Evolutionary conservation across 2,113 vertebrate genomes (phyloP).

Genomic region (Bubo bubo): DNA sequence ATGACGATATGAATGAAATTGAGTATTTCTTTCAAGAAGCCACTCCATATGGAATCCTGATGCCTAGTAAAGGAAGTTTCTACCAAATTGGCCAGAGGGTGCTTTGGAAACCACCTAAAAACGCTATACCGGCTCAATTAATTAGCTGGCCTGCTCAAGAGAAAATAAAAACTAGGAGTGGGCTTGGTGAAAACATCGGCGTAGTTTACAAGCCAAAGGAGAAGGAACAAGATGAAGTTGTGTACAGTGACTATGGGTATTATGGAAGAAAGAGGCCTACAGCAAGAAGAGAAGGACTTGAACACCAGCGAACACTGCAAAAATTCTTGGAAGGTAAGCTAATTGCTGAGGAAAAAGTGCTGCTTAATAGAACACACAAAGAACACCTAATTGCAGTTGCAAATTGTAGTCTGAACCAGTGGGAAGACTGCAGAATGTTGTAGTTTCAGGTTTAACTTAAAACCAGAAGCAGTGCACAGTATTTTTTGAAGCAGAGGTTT

Average conservation of each 20-base stretch:
- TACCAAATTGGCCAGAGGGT: conserved; percentile 51
- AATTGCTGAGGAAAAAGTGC: neutral
- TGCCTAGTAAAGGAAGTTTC: conserved; percentile 8
- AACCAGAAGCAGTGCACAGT: neutral
- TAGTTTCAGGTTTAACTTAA: neutral
- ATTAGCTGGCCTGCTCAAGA: conserved; percentile 61
- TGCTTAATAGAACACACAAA: neutral
- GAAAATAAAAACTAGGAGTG: conserved; percentile 26
- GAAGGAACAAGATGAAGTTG: conserved; percentile 26
- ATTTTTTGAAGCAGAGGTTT: neutral
- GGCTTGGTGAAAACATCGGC: neutral
- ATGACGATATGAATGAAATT: conserved; percentile 13
- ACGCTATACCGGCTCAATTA: conserved; percentile 22
- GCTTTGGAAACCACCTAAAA: conserved; percentile 60
- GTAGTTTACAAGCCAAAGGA: conserved; percentile 35
- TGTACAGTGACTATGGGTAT: conserved; percentile 11
- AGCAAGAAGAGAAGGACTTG: conserved; percentile 24
- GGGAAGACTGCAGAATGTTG: neutral
- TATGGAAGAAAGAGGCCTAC: conserved; percentile 37
- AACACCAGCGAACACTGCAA: conserved; percentile 3
- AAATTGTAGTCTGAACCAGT: neutral
- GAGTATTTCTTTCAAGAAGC: conserved; percentile 54
- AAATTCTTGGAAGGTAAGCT: conserved; percentile 65
- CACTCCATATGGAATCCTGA: neutral
- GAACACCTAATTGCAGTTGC: neutral